phyloP scores from a whole-genome alignment of 2,888 invertebrate genomes.

The Unio pictorum region DNA sequence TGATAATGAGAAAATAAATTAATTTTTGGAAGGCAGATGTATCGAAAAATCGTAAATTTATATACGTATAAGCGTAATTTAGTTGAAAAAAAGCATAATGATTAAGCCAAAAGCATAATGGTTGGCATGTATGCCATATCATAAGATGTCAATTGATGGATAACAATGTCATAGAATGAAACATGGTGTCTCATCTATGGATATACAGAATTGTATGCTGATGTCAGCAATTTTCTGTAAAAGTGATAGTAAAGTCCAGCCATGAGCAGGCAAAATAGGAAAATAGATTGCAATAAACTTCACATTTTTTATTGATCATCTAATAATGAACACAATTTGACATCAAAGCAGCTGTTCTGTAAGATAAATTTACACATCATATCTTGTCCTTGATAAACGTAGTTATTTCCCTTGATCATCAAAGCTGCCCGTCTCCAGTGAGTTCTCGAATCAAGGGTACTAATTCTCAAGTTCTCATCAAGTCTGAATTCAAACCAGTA shows the following conservation, averaged over 20 bases:
- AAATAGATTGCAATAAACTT: background rate
- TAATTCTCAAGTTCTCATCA: constrained; percentile 35
- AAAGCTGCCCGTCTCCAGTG: constrained; percentile 63
- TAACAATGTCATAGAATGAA: too few relatives aligned
- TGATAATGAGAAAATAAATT: too few relatives aligned
- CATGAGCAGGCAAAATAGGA: constrained; percentile 1
- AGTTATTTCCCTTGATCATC: constrained; percentile 43
- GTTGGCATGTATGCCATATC: too few relatives aligned
- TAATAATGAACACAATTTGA: constrained; percentile 9
- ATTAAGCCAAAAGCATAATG: too few relatives aligned
- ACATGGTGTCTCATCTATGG: too few relatives aligned
- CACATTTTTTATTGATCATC: background rate
- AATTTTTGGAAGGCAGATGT: too few relatives aligned
- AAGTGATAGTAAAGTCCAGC: background rate
- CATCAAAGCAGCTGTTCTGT: constrained; percentile 59
- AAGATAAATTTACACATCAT: constrained; percentile 42
- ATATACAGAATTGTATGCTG: too few relatives aligned
- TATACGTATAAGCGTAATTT: too few relatives aligned
- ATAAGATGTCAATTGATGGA: too few relatives aligned
- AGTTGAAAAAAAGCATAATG: too few relatives aligned
- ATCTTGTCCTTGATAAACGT: constrained; percentile 38
- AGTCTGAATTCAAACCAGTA: constrained; percentile 64
- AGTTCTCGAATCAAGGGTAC: constrained; percentile 47
- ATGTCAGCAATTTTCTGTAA: too few relatives aligned
- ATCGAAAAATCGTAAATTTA: too few relatives aligned